A percentile compares a stretch with the other conserved stretches of the same genome.
Evolutionary conservation across 1,140 invertebrate genomes (phyloP).

Genomic region (Neelides sp.): DNA sequence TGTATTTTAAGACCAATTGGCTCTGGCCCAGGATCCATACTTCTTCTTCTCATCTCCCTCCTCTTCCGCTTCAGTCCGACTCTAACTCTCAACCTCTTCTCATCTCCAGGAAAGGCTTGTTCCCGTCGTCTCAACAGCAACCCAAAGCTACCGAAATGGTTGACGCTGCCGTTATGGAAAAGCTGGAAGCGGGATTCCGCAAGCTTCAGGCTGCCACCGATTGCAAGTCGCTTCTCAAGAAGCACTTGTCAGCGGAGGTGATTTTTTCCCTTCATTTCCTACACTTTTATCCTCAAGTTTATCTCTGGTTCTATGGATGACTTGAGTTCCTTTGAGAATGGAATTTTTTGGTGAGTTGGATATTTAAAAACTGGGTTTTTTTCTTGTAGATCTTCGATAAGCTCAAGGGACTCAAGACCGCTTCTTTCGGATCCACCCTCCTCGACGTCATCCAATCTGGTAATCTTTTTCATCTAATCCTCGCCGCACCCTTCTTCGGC

Average conservation of each 20-base stretch:
- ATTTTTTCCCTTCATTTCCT: too few species aligned
- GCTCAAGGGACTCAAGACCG: slow-evolving; percentile 78
- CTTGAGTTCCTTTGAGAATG: too few species aligned
- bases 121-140: too few species aligned
- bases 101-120: background rate
- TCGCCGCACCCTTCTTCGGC: background rate
- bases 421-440: slow-evolving; percentile 68
- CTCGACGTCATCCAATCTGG: slow-evolving; percentile 85
- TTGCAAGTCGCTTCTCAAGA: slow-evolving; percentile 89
- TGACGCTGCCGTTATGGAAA: slow-evolving; percentile 71
- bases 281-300: too few species aligned
- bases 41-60: background rate
- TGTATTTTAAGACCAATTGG: too few species aligned
- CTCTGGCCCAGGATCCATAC: too few species aligned
- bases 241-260: slow-evolving; percentile 78
- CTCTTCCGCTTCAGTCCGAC: background rate
- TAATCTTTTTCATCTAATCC: slow-evolving; percentile 32
- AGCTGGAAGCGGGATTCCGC: slow-evolving; percentile 77
- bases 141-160: slow-evolving; percentile 57
- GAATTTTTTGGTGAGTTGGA: too few species aligned
- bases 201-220: slow-evolving; percentile 67
- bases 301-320: too few species aligned
- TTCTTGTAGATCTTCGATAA: slow-evolving; percentile 81
- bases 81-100: background rate
- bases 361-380: too few species aligned